Percentiles rank a stretch among this genome's conserved stretches.
Evolutionary conservation across 2,113 vertebrate species (phyloP).

Genomic region (Leptocoma aspasia): DNA sequence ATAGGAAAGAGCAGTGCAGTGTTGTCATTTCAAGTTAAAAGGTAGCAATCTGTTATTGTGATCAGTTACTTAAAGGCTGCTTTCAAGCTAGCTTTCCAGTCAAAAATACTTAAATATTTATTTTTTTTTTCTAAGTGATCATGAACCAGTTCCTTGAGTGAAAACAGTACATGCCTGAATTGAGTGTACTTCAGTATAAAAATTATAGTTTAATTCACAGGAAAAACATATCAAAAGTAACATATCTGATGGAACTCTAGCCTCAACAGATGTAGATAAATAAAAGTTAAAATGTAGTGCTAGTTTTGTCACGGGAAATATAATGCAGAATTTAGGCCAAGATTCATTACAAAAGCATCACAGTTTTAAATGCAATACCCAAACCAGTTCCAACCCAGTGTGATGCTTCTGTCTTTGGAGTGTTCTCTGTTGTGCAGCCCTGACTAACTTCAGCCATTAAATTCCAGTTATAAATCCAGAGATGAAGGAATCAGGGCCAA

Average conservation of each 20-base stretch:
- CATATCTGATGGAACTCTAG: neutral
- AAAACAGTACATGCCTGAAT: constrained; percentile 6
- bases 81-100: neutral
- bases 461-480: neutral
- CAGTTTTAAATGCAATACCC: neutral
- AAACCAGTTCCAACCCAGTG: neutral
- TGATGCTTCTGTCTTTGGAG: neutral
- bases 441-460: neutral
- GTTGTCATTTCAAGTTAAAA: neutral
- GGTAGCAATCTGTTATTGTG: neutral
- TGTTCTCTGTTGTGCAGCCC: neutral
- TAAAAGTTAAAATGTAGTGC: neutral
- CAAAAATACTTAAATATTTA: constrained; percentile 16
- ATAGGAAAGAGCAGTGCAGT: neutral
- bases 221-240: constrained; percentile 6
- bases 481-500: neutral
- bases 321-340: neutral
- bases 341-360: neutral
- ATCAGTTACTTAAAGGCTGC: constrained; percentile 8
- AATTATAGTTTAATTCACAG: neutral
- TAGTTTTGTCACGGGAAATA: neutral
- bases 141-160: neutral
- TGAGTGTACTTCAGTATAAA: neutral
- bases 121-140: neutral
- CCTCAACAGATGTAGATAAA: neutral